These are phyloP conservation scores for Eidolon dupreanum DNA, from an alignment of 2,797 vertebrate species.

Conservation along the genomic window DNA sequence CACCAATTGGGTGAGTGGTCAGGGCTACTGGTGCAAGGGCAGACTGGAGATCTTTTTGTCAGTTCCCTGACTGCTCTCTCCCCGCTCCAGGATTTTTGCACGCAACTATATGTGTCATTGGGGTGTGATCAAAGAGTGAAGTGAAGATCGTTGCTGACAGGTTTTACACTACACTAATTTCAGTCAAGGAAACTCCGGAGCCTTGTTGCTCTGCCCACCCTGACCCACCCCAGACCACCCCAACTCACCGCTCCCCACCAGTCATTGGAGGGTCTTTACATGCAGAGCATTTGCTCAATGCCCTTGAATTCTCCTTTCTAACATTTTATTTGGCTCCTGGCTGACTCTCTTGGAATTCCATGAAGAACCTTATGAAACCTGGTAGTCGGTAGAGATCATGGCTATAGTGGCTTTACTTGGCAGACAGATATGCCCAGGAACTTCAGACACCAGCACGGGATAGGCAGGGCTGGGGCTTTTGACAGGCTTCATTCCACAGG, in stretches of 20 bases:
- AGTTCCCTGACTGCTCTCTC: background rate
- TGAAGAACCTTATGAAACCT: background rate
- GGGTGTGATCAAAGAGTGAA: background rate
- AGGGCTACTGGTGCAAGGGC: background rate
- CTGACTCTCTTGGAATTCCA: conserved; percentile 41
- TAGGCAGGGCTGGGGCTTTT: background rate
- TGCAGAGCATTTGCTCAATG: background rate
- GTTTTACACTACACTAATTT: background rate
- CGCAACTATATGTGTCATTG: background rate
- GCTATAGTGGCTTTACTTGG: background rate
- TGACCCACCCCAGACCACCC: too few relatives aligned
- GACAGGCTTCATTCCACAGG: background rate
- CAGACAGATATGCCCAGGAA: background rate
- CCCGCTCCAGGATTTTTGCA: background rate
- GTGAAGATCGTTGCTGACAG: background rate
- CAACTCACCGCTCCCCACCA: too few relatives aligned
- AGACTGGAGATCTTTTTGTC: too few relatives aligned
- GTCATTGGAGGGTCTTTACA: background rate
- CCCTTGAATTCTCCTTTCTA: background rate
- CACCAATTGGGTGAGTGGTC: background rate
- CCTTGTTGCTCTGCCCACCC: background rate
- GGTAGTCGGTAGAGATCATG: background rate
- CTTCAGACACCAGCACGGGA: background rate
- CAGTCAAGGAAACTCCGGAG: background rate
- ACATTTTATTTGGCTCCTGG: background rate